Base-by-base conservation (phyloP, 2,888 invertebrate genomes). In the Auanema freiburgensis region DNA sequence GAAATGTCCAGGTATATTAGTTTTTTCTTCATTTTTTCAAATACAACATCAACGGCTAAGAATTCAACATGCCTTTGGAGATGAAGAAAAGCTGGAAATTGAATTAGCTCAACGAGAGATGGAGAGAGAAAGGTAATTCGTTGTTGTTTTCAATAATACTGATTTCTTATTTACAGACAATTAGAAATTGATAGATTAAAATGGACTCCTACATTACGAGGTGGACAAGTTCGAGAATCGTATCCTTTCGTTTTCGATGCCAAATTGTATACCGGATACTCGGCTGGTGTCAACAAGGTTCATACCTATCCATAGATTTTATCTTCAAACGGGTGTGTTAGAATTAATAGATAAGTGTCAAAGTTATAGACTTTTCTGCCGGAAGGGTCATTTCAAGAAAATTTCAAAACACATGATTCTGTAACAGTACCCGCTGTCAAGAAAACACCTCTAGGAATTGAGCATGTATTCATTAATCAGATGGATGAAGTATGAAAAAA, bases 171-270 rank as follows among this genome's bases (percentile, higher is more conserved):
- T 57, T 75, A n/a, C 73, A 85, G 86, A 65, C 86, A 86, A 70
- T 80, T 83, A 10, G 84, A 84, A 12, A 69, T 86, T 42, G 75
- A 80, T 40, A 64, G 77, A 21, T 84, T 85, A 57, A 74, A 79
- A 10, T 77, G 72, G 55, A 75, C 79, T 10, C 85, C 86, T 1
- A 65, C 68, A 1, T 14, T 71, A 10, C 25, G 57, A 6, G 49
- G 57, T 80, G 63, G 80, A 83, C 61, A 65, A 10, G 55, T 33
- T 3, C 44, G 44, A 50, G 83, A 83, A 69, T 88, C 88, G 21
- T 93, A 90, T 85, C 94, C 94, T 0, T 90, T 90, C 85, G 94
- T 95, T 0, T 95, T 90, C 84, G 94, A 95, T 84, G 89, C 89
- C 1, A 89, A 90, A 70, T 86, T 89, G 52, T 87, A 89, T 63